These are phyloP conservation scores for Liasis olivaceus DNA, from an alignment of 2,797 vertebrate genomes.

Conservation along the genomic window DNA sequence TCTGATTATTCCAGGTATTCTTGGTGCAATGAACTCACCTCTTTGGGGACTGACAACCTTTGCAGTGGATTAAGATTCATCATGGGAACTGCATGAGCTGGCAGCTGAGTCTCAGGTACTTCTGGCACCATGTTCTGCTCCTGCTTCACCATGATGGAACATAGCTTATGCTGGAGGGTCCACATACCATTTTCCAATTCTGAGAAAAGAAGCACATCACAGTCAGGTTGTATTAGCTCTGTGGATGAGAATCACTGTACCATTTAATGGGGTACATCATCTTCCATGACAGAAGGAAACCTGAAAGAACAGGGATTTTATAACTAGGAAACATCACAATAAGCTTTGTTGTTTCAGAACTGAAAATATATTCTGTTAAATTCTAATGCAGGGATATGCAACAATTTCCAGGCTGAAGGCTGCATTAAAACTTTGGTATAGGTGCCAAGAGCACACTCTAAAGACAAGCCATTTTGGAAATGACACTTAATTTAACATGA, in stretches of 20 bases:
- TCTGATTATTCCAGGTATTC: not conserved
- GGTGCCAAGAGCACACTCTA: no score
- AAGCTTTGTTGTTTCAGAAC: constrained; percentile 31
- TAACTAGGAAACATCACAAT: not conserved
- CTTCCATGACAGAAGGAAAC: constrained; percentile 8
- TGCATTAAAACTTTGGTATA: not conserved
- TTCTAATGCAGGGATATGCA: constrained; percentile 9
- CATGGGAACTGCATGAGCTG: constrained; percentile 70
- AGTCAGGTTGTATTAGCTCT: constrained; percentile 28
- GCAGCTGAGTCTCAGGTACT: constrained; percentile 71
- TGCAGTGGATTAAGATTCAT: constrained; percentile 81
- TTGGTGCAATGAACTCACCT: constrained; percentile 73
- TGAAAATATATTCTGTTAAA: constrained; percentile 6
- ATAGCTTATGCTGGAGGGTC: constrained; percentile 93
- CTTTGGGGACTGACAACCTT: constrained; percentile 81
- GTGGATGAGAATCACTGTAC: constrained; percentile 15
- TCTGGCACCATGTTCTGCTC: constrained; percentile 84
- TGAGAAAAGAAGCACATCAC: constrained; percentile 62
- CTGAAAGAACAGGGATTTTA: not conserved
- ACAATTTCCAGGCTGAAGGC: not conserved
- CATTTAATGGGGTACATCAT: not conserved
- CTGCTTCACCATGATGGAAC: constrained; percentile 95
- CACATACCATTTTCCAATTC: constrained; percentile 87
- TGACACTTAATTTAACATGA: no score
- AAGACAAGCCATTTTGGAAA: no score